Conservation (phyloP, 2,888 invertebrate genomes). For the Masnerella sp. region DNA sequence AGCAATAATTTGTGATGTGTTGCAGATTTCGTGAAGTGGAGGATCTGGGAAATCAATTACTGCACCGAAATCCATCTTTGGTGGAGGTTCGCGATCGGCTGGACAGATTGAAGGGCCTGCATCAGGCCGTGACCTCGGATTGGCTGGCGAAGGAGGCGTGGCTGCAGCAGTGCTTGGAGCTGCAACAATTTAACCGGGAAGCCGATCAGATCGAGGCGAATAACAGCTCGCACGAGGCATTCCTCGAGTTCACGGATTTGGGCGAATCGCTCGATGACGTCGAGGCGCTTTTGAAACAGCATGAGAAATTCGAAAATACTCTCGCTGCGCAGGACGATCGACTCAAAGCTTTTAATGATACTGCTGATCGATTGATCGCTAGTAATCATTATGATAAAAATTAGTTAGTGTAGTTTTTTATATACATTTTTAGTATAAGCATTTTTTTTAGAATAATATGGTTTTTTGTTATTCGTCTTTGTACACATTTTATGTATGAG, state of each 20-base stretch:
- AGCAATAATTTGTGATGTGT: no score
- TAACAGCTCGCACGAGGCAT: constrained; percentile 95
- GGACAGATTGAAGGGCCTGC: constrained; percentile 85
- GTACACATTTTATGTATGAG: no score
- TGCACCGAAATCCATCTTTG: constrained; percentile 86
- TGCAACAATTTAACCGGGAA: constrained; percentile 95
- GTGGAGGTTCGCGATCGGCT: constrained; percentile 88
- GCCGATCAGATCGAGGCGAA: constrained; percentile 98
- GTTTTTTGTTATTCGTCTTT: no score
- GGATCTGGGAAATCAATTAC: constrained; percentile 86
- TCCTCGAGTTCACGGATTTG: constrained; percentile 91
- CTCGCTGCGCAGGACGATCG: constrained; percentile 95
- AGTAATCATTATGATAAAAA: constrained; percentile 89
- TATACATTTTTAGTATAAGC: no score
- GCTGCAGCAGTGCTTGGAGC: constrained; percentile 91
- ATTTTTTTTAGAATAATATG: no score
- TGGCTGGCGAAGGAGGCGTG: constrained; percentile 93
- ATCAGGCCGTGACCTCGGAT: constrained; percentile 83
- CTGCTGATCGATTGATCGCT: constrained; percentile 88
- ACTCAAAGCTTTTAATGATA: constrained; percentile 88
- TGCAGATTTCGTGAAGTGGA: constrained; percentile 88
- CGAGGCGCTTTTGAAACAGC: constrained; percentile 93
- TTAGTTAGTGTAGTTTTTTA: constrained; percentile 82
- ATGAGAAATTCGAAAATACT: constrained; percentile 95
- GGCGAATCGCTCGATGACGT: constrained; percentile 95